Evolutionary conservation across 2,113 vertebrate species (phyloP).

Genomic region (Pelobates fuscus): DNA sequence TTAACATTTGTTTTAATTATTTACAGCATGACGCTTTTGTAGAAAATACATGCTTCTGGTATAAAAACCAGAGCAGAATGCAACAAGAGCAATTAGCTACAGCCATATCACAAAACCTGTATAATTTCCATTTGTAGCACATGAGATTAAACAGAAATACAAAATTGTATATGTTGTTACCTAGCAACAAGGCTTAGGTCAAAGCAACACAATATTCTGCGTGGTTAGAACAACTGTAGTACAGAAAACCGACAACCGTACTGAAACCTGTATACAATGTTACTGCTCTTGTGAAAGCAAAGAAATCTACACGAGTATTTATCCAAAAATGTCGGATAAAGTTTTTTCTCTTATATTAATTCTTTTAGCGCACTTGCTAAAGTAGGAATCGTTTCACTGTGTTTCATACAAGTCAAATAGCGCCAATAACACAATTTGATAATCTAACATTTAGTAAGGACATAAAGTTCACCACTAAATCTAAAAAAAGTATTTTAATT

Average conservation of each 20-base stretch:
- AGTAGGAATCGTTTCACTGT: constrained; percentile 61
- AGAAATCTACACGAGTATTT: constrained; percentile 65
- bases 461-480: constrained; percentile 74
- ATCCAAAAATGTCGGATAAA: constrained; percentile 52
- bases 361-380: constrained; percentile 64
- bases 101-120: constrained; percentile 77
- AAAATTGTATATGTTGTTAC: constrained; percentile 75
- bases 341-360: constrained; percentile 55
- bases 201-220: constrained; percentile 72
- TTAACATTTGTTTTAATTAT: constrained; percentile 70
- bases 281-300: constrained; percentile 71
- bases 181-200: constrained; percentile 74
- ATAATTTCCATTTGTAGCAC: constrained; percentile 77
- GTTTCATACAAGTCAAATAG: constrained; percentile 76
- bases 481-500: constrained; percentile 76
- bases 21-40: constrained; percentile 77
- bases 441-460: constrained; percentile 79
- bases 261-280: constrained; percentile 77
- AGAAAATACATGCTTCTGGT: constrained; percentile 81
- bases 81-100: constrained; percentile 75
- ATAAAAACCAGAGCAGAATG: constrained; percentile 80
- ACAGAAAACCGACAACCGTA: constrained; percentile 73
- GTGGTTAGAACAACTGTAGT: constrained; percentile 70
- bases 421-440: constrained; percentile 76
- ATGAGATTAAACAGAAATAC: constrained; percentile 75